Evolutionary conservation across 2,113 vertebrate species (phyloP).

Genomic region (Perca fluviatilis): DNA sequence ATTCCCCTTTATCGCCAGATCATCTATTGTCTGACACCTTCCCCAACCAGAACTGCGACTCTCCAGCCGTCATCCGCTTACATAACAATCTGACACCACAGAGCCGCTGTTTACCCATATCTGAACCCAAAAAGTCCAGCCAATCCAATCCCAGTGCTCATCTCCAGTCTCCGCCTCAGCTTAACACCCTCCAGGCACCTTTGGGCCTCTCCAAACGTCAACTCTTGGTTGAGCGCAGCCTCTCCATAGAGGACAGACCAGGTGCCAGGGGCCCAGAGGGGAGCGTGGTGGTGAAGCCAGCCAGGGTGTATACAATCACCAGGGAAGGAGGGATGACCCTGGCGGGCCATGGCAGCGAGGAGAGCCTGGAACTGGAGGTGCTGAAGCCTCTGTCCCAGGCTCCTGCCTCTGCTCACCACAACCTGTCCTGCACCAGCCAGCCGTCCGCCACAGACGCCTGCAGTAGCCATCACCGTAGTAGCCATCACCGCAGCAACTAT

Average conservation of each 20-base stretch:
- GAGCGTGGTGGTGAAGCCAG: conserved; percentile 80
- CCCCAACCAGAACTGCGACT: conserved; percentile 89
- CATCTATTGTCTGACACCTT: conserved; percentile 93
- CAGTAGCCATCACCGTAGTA: conserved; percentile 74
- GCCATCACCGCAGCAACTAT: conserved; percentile 84
- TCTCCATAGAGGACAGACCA: conserved; percentile 86
- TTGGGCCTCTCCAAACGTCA: conserved; percentile 85
- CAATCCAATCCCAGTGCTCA: conserved; percentile 37
- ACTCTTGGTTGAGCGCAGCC: conserved; percentile 88
- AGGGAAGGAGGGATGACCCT: conserved; percentile 90
- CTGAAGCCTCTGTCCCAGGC: conserved; percentile 79
- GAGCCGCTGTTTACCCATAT: conserved; percentile 54
- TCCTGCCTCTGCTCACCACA: conserved; percentile 8
- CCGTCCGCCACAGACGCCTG: conserved; percentile 37
- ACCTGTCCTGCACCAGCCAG: conserved; percentile 59
- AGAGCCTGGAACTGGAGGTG: conserved; percentile 91
- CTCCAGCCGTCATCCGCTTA: conserved; percentile 84
- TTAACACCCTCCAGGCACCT: conserved; percentile 39
- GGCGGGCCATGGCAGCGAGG: conserved; percentile 83
- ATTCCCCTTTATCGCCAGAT: conserved; percentile 81
- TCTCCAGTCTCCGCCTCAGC: conserved; percentile 51
- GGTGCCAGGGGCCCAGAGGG: conserved; percentile 57
- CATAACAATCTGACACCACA: conserved; percentile 77
- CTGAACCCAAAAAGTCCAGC: conserved; percentile 61
- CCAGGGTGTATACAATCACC: conserved; percentile 93